Conservation (phyloP, 2,113 vertebrate species). For the Boulengeromyrus knoepffleri region DNA sequence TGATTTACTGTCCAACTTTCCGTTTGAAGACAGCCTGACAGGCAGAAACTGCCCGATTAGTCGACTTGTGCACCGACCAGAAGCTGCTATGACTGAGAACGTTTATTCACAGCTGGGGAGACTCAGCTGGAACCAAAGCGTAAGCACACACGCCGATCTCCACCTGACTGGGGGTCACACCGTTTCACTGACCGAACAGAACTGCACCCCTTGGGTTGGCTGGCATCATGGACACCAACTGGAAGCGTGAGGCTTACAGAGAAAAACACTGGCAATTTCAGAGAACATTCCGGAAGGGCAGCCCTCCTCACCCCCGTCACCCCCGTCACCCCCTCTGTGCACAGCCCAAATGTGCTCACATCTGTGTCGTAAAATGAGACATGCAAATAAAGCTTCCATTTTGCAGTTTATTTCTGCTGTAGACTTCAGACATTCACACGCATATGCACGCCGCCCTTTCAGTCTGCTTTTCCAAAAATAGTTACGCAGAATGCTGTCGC, state of each 20-base stretch:
- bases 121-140: background rate
- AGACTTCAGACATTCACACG: constrained; percentile 44
- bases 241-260: background rate
- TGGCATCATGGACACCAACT: background rate
- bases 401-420: constrained; percentile 60
- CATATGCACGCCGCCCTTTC: constrained; percentile 13
- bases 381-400: constrained; percentile 48
- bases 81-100: background rate
- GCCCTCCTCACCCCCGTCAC: constrained; percentile 10
- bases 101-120: background rate
- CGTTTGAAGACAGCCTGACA: background rate
- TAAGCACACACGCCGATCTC: background rate
- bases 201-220: background rate
- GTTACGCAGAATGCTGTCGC: constrained; percentile 55
- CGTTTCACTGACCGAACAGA: background rate
- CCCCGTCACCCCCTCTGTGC: constrained; percentile 21
- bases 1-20: background rate
- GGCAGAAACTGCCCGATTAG: background rate
- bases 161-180: background rate
- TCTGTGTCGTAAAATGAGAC: constrained; percentile 49
- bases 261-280: background rate
- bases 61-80: background rate
- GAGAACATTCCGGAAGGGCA: background rate
- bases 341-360: background rate
- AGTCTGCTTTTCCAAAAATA: constrained; percentile 31